These are phyloP conservation scores for Nemurella pictetii DNA, from an alignment of 2,888 invertebrate species.

Conservation along the genomic window DNA sequence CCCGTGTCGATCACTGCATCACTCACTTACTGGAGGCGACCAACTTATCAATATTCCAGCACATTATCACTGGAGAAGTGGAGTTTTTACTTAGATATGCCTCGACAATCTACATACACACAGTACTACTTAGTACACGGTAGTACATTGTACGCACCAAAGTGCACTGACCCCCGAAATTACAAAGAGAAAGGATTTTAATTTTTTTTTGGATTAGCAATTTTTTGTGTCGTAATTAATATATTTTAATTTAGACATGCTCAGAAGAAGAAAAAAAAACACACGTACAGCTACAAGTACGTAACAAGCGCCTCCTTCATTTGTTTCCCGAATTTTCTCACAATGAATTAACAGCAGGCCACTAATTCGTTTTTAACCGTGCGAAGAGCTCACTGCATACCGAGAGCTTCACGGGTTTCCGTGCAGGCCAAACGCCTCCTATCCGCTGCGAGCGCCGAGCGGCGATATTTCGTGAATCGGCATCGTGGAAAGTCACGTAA, in stretches of 20 bases:
- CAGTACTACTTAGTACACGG: too few relatives aligned
- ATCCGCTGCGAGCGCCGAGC: too few relatives aligned
- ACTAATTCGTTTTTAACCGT: neutral
- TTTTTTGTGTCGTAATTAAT: neutral
- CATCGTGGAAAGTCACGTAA: neutral
- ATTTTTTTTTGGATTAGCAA: neutral
- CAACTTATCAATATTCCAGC: neutral
- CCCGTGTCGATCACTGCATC: neutral
- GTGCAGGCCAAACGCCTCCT: neutral
- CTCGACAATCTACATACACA: too few relatives aligned
- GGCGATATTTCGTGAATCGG: neutral
- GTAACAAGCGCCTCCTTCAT: neutral
- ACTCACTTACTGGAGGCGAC: neutral
- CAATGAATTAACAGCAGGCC: neutral
- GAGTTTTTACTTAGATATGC: neutral
- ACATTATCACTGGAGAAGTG: neutral
- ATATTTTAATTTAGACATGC: neutral
- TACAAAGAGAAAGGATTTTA: conserved; percentile 18
- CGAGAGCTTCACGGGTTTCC: neutral
- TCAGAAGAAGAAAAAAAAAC: neutral
- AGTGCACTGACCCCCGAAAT: conserved; percentile 6
- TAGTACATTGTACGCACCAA: neutral
- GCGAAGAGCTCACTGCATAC: neutral
- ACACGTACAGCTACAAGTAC: neutral
- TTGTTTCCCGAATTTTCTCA: neutral